These are phyloP conservation scores for Pantherophis guttatus DNA, from an alignment of 2,113 vertebrate genomes.

Conservation along the genomic window DNA sequence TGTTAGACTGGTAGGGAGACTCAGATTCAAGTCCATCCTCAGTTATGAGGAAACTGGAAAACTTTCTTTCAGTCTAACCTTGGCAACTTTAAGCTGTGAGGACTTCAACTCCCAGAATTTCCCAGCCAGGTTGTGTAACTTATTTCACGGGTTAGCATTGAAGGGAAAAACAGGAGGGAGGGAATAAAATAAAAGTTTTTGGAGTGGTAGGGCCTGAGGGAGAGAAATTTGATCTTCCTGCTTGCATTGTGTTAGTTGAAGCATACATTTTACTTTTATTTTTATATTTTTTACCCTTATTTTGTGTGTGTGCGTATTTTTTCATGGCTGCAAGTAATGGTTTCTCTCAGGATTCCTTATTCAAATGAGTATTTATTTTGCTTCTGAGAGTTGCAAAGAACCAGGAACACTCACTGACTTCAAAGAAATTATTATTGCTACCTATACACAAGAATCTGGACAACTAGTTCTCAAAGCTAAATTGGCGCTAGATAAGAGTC, in stretches of 20 bases:
- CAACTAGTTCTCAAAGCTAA: neutral
- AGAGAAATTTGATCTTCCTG: neutral
- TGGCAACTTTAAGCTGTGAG: neutral
- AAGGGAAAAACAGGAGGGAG: neutral
- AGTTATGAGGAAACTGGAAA: neutral
- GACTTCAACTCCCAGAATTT: neutral
- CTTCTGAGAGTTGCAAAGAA: neutral
- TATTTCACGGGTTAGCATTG: neutral
- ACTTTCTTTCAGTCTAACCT: neutral
- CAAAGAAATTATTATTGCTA: neutral
- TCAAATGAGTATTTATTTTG: neutral
- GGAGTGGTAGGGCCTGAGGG: neutral
- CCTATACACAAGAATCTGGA: neutral
- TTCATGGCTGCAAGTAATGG: neutral
- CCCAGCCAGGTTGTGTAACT: neutral
- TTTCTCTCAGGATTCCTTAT: neutral
- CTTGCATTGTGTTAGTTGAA: neutral
- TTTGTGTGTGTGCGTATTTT: neutral
- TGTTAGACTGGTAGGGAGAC: neutral
- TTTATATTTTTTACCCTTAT: neutral
- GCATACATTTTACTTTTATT: neutral
- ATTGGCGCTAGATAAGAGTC: neutral
- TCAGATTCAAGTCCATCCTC: neutral
- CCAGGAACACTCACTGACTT: neutral
- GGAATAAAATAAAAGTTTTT: neutral